A percentile compares a stretch with the other conserved stretches of the same genome.
Evolutionary conservation across 2,888 invertebrate genomes (phyloP).

Genomic region (Autographa pulchrina): DNA sequence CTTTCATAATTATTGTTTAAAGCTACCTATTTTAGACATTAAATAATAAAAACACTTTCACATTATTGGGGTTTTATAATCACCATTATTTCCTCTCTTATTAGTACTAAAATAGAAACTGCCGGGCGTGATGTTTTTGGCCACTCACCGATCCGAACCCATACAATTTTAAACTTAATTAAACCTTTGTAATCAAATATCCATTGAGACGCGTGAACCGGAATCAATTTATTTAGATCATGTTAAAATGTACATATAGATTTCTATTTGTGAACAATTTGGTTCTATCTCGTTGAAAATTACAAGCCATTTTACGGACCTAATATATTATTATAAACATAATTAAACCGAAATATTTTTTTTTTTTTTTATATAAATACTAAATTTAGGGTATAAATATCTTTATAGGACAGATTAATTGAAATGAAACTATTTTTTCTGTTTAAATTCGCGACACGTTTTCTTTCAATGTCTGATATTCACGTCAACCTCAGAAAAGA

Average conservation of each 20-base stretch:
- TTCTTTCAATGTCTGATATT: too few species aligned
- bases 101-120: background rate
- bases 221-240: constrained; percentile 27
- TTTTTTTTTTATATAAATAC: too few species aligned
- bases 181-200: constrained; percentile 38
- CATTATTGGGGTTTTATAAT: background rate
- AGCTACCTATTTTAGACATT: background rate
- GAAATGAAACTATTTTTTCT: too few species aligned
- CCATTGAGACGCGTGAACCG: constrained; percentile 18
- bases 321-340: too few species aligned
- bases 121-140: background rate
- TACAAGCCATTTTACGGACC: background rate
- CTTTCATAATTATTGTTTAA: background rate
- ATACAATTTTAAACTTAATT: constrained; percentile 25
- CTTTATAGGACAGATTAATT: too few species aligned
- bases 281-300: constrained; percentile 22
- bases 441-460: too few species aligned
- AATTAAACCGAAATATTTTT: too few species aligned
- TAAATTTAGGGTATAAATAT: too few species aligned
- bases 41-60: background rate
- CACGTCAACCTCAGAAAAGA: too few species aligned
- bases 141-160: background rate
- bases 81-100: background rate
- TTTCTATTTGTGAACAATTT: constrained; percentile 33
- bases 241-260: constrained; percentile 31